Base-by-base conservation (phyloP, 2,888 invertebrate genomes). In the Margaritifera margaritifera region DNA sequence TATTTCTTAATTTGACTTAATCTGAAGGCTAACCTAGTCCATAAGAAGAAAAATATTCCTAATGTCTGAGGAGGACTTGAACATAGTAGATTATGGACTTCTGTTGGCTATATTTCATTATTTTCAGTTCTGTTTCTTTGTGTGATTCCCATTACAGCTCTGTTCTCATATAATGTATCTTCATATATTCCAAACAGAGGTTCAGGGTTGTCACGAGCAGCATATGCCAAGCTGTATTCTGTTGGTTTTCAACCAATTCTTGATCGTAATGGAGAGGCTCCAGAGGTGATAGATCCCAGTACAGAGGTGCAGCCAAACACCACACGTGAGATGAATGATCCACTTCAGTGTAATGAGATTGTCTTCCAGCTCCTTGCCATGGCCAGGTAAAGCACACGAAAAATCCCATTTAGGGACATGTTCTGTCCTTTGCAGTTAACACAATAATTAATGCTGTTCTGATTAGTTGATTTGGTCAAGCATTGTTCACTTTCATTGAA, bases 311-410 rank as follows among this genome's bases (percentile, higher is more conserved):
- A 70, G 19, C 83, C 88, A 56, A 80, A 83, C 52, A 61, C 88
- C 61, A 79, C 80, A 18, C 83, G 84, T 65, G 91, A 91, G 74
- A 77, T 83, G 52, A 80, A 81, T 22, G 90, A 91, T 77, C 84
- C 87, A 20, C 83, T 91, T 24, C 88, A 88, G 66, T 86, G 87
- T 69, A 90, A 91, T 74, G 90, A 91, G 77, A 85, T 91, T 64
- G 82, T 90, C 31, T 84, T 92, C 66, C 91, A 91, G 83, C 90
- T 92, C 81, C 75, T 91, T 69, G 91, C 90, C 19, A 89, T 89
- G 75, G 88, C 89, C 68, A 87, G 85, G 90, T 91, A 70, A 80
- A 84, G 77, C 4, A 15, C 11, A 42, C 15, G 42, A 42, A 11
- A 15, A 56, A 2, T 56, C 24, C 11, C 15, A 19, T 56, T 56